Conservation (phyloP, 2,888 invertebrate genomes). For the Ectobius pallidus region DNA sequence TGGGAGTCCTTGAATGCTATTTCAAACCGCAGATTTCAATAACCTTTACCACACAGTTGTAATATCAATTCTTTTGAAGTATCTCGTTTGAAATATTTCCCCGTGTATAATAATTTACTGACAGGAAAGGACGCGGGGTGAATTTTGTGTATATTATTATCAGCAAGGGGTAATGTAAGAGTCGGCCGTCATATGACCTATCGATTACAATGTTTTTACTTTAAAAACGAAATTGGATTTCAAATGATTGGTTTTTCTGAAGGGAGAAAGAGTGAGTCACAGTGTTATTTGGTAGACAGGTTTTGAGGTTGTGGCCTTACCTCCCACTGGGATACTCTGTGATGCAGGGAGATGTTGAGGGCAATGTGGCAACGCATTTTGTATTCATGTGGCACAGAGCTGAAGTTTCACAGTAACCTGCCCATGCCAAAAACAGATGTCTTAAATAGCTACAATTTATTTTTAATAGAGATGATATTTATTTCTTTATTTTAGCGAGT, state of each 20-base stretch:
- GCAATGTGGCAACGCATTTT: neutral
- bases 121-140: slow-evolving; percentile 2
- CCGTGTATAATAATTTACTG: slow-evolving; percentile 6
- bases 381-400: no score
- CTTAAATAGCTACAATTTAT: no score
- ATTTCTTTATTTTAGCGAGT: no score
- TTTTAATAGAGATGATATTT: no score
- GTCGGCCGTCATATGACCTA: neutral
- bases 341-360: neutral
- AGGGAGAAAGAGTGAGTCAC: neutral
- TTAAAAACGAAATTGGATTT: slow-evolving; percentile 30
- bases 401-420: neutral
- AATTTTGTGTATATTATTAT: slow-evolving; percentile 3
- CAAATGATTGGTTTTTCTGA: slow-evolving; percentile 20
- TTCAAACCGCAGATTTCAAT: slow-evolving; percentile 15
- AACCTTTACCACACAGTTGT: slow-evolving; percentile 1
- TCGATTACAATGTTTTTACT: slow-evolving; percentile 30
- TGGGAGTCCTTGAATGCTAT: slow-evolving; percentile 4
- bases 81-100: slow-evolving; percentile 17
- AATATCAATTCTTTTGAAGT: slow-evolving; percentile 23
- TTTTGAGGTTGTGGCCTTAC: slow-evolving; percentile 1
- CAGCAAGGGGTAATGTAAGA: slow-evolving; percentile 22
- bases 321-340: neutral
- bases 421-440: no score
- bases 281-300: neutral